Base-by-base conservation (phyloP, 2,888 invertebrate species). In the Drosophila prostipennis region DNA sequence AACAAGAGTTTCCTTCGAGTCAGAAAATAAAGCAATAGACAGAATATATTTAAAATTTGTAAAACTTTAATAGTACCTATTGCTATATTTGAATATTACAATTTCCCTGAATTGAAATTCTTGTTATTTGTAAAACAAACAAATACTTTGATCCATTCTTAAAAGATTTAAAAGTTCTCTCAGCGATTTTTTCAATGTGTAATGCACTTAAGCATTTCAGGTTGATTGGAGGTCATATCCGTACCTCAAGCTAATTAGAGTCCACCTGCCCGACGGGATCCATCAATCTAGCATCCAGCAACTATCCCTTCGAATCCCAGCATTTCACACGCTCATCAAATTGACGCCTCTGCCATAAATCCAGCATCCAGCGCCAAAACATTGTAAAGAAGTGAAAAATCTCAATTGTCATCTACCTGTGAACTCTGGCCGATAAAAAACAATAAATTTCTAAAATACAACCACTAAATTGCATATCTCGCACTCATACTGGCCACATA, bases 361-460 rank as follows among this genome's bases (percentile, higher is more conserved):
- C 40, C 68, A 65, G 65, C 65, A 76, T 65, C 40, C 68, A 65
- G 65, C 65, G 58, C 52, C 39, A 51, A 65, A 71, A 71, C 68
- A 75, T 67, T 72, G 63, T 80, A 80, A 60, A 52, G 37, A 59
- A 67, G 73, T 77, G 64, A 71, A 72, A 71, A 67, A 69, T 58
- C 63, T 63, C 61, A 26, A 57, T 73, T 55, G 16, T 60, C 63
- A 56, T 63, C 55, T 56, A 79, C 60, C 76, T 79, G 78, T 77
- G 79, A 79, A 72, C 68, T 76, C 56, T 58, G 72, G 51, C 57
- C 73, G 73, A 75, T 81, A 79, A 84, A 81, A 82, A 79, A 82
- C 79, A 83, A 84, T 84, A 84, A 84, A 84, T 82, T 74, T 78
- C 58, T 67, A 59, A 71, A 80, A 78, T 63, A 71, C 65, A 79